Conservation (phyloP, 1,140 invertebrate genomes). For the Antheraea pernyi region DNA sequence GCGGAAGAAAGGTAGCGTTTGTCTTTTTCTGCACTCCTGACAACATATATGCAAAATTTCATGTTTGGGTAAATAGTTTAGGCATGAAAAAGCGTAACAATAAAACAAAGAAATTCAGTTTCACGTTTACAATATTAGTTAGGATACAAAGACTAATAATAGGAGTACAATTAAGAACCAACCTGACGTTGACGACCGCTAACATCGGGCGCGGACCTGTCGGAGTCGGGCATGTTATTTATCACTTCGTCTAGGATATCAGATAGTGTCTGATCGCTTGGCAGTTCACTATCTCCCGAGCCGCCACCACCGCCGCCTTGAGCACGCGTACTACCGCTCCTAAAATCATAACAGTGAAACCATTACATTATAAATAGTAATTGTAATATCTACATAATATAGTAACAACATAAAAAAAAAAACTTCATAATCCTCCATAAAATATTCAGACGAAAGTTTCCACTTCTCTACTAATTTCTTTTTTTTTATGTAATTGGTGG, state of each 20-base stretch:
- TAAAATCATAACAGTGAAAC: slow-evolving; percentile 19
- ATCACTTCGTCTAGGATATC: slow-evolving; percentile 92
- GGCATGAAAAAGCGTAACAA: too few relatives aligned
- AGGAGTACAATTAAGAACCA: neutral
- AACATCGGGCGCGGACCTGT: slow-evolving; percentile 51
- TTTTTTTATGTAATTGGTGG: too few relatives aligned
- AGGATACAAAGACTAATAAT: neutral
- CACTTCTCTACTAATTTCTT: too few relatives aligned
- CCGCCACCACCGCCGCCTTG: slow-evolving; percentile 30
- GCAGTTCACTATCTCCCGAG: slow-evolving; percentile 51
- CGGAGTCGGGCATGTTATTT: slow-evolving; percentile 80
- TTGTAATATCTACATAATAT: neutral
- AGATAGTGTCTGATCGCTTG: slow-evolving; percentile 86
- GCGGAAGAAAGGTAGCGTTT: too few relatives aligned
- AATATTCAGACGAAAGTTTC: too few relatives aligned
- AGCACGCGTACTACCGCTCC: slow-evolving; percentile 35
- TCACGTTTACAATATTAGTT: too few relatives aligned
- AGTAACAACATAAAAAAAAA: neutral
- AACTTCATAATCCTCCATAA: too few relatives aligned
- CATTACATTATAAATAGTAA: neutral
- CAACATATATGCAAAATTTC: too few relatives aligned
- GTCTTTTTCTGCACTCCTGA: too few relatives aligned
- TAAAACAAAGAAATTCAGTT: too few relatives aligned
- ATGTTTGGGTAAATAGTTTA: too few relatives aligned
- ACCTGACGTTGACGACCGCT: slow-evolving; percentile 39